phyloP scores from a whole-genome alignment of 2,797 vertebrate species.

The Yasuhikotakia modesta region DNA sequence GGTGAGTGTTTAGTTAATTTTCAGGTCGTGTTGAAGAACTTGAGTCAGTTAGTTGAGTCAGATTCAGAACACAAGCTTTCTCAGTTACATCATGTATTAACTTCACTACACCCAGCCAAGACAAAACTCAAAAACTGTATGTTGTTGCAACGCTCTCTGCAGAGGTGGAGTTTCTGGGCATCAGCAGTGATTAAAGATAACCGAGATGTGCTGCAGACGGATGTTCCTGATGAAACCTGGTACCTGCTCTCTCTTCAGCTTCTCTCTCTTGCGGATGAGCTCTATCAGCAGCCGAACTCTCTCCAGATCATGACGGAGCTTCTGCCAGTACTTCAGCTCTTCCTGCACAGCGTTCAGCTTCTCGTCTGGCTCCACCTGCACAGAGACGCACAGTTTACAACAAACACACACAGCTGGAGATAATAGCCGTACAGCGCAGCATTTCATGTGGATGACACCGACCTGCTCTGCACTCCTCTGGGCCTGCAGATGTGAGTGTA shows the following conservation, averaged over 20 bases:
- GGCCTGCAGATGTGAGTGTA: slow-evolving; percentile 85
- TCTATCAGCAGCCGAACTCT: slow-evolving; percentile 85
- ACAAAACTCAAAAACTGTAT: no score
- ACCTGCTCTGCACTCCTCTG: slow-evolving; percentile 84
- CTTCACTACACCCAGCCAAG: background rate
- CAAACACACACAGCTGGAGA: background rate
- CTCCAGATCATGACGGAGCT: slow-evolving; percentile 86
- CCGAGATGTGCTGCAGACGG: no score
- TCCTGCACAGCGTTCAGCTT: slow-evolving; percentile 84
- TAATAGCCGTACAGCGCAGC: background rate
- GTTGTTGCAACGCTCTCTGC: no score
- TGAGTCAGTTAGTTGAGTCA: background rate
- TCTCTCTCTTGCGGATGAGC: slow-evolving; percentile 87
- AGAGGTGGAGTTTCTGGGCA: no score
- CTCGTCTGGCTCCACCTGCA: slow-evolving; percentile 83
- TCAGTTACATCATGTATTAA: background rate
- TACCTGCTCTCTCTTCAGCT: slow-evolving; percentile 88
- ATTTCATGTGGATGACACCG: slow-evolving; percentile 33
- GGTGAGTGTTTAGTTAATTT: background rate
- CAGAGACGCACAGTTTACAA: background rate
- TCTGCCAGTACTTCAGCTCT: slow-evolving; percentile 89
- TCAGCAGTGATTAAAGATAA: no score
- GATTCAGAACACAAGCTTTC: background rate
- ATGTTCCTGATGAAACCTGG: background rate
- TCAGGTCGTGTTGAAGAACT: background rate